Evolutionary conservation across 2,113 vertebrate species (phyloP).

Genomic region (Sander lucioperca): DNA sequence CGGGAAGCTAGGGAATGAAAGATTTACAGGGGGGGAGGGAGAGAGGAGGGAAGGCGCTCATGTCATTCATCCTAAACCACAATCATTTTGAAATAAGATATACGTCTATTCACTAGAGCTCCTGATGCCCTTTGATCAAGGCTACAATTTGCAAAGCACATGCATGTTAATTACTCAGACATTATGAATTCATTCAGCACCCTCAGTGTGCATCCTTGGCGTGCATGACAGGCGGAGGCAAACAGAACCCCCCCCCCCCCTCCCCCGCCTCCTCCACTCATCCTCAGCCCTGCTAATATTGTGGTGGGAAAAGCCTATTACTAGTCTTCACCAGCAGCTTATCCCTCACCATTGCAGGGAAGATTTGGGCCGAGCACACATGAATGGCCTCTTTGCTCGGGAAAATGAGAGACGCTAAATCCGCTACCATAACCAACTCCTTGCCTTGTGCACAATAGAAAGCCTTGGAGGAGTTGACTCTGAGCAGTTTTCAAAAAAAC

Average conservation of each 20-base stretch:
- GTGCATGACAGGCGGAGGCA: constrained; percentile 38
- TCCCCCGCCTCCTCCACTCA: not conserved
- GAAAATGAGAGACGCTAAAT: constrained; percentile 63
- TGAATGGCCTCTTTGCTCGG: constrained; percentile 49
- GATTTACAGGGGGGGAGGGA: not conserved
- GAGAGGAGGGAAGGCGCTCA: not conserved
- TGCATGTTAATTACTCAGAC: constrained; percentile 58
- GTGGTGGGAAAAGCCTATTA: constrained; percentile 68
- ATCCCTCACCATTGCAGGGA: constrained; percentile 47
- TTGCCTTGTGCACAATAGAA: constrained; percentile 45
- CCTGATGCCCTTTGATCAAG: constrained; percentile 48
- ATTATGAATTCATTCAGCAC: constrained; percentile 49
- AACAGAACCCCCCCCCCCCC: constrained; percentile 6
- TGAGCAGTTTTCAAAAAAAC: constrained; percentile 22
- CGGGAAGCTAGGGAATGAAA: constrained; percentile 36
- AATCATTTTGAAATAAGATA: constrained; percentile 41
- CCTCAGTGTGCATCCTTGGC: constrained; percentile 29
- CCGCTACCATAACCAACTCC: constrained; percentile 58
- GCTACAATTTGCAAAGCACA: constrained; percentile 33
- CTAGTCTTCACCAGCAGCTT: constrained; percentile 61
- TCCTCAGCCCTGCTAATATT: constrained; percentile 43
- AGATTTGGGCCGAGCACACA: constrained; percentile 47
- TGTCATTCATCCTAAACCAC: constrained; percentile 36
- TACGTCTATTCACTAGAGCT: constrained; percentile 29
- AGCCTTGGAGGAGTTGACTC: constrained; percentile 51